Base-by-base conservation (phyloP, 2,888 invertebrate genomes). In the Trachelus stipa region DNA sequence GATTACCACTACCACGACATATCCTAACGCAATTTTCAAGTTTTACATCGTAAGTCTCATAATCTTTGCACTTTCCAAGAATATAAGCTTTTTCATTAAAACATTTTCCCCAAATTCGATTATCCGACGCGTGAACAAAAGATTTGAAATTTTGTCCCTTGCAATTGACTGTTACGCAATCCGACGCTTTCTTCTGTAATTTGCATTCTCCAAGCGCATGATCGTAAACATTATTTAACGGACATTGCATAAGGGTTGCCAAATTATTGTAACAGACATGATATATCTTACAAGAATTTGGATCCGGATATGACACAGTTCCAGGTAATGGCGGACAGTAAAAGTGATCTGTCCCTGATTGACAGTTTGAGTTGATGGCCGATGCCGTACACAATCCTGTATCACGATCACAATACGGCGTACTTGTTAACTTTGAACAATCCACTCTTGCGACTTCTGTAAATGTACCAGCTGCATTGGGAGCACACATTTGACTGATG, bases 141-240 rank as follows among this genome's bases (percentile, higher is more conserved):
- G 12, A 3, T n/a, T 77, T 23, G 15, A 77, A 80, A 2, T 82
- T 76, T n/a, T 68, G 76, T 1, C 33, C 34, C 12, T 0, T 6
- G 73, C 83, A 83, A 34, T 75, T 73, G 56, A 78, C 75, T 9
- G 75, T 71, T 34, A 78, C 78, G 73, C 78, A 78, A 31, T 78
- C 78, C 40, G n/a, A 34, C 3, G 40, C 3, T 34, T 34, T n/a
- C 23, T 40, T n/a, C 9, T 71, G 74, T 31, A 78, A 68, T 34
- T 73, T 78, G 73, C 78, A 78, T 11, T 74, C 74, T 0, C 73
- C 73, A 31, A 23, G 34, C 1, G 1, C 11, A 23, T 81, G 79
- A 30, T 83, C 81, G 69, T 83, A 83, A n/a, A 82, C 77, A 34
- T 82, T 82, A 15, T 81, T 81, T 12, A 3, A 0, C 0, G 82